These are phyloP conservation scores for Pitta sordida DNA, from an alignment of 2,113 vertebrate species.

Conservation along the genomic window DNA sequence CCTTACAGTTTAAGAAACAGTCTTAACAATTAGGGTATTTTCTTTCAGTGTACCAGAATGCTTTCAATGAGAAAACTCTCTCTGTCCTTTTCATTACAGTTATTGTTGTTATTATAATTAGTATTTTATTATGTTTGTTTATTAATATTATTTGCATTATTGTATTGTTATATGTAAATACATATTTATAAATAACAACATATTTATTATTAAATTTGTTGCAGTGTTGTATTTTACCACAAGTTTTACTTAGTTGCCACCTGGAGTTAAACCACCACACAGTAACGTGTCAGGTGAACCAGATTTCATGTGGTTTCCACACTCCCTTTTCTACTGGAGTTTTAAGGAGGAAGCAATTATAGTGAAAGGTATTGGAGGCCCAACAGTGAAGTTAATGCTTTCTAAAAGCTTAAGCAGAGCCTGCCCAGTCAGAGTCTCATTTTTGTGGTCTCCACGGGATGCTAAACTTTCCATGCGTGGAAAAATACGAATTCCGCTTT, in stretches of 20 bases:
- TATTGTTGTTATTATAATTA: background rate
- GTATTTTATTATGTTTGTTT: background rate
- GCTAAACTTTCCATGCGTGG: conserved; percentile 51
- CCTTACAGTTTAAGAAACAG: background rate
- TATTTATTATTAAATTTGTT: background rate
- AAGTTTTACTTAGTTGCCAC: background rate
- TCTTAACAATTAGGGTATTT: background rate
- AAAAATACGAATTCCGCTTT: conserved; percentile 49
- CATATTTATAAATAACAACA: background rate
- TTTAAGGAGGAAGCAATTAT: background rate
- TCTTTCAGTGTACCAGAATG: background rate
- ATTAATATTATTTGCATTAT: background rate
- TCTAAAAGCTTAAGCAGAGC: conserved; percentile 44
- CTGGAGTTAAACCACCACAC: background rate
- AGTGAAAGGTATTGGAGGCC: conserved; percentile 2
- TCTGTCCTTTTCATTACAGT: background rate
- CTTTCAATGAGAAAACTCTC: background rate
- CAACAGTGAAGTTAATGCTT: conserved; percentile 36
- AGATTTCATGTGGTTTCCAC: background rate
- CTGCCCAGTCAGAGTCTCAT: conserved; percentile 1
- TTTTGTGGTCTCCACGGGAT: conserved; percentile 35
- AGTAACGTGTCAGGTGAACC: background rate
- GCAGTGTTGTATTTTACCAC: background rate
- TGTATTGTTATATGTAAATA: background rate
- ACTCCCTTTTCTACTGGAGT: background rate